A percentile compares a stretch with the other conserved stretches of the same genome.
Evolutionary conservation across 2,888 invertebrate genomes (phyloP).

Genomic region (Ectemnius lituratus): DNA sequence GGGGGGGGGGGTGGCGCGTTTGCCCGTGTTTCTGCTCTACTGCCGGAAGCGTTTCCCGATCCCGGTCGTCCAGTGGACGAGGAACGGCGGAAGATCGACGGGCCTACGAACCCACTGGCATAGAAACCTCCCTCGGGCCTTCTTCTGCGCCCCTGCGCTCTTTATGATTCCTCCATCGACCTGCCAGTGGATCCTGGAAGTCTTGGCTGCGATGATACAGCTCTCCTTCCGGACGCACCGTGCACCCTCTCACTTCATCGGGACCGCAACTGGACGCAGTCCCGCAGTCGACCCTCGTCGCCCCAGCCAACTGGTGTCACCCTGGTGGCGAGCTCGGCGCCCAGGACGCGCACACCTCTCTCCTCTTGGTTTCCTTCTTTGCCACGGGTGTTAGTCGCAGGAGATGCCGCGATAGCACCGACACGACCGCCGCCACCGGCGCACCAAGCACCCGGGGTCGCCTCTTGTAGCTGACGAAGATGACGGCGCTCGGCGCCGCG

Average conservation of each 20-base stretch:
- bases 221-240: conserved; percentile 36
- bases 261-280: conserved; percentile 2
- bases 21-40: neutral
- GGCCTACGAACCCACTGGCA: conserved; percentile 40
- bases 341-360: no score
- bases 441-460: conserved; percentile 17
- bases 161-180: conserved; percentile 49
- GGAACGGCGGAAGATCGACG: conserved; percentile 36
- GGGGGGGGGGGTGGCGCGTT: no score
- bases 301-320: neutral
- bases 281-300: conserved; percentile 7
- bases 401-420: neutral
- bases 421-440: conserved; percentile 43
- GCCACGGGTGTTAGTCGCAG: neutral
- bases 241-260: conserved; percentile 29
- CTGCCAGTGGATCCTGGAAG: conserved; percentile 36
- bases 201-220: conserved; percentile 38
- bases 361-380: no score
- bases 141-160: conserved; percentile 38
- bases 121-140: conserved; percentile 29
- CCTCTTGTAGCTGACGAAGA: conserved; percentile 16
- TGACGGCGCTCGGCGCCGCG: conserved; percentile 7
- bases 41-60: conserved; percentile 26
- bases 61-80: conserved; percentile 33
- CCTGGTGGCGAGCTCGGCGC: conserved; percentile 2